Conservation (phyloP, 37 sponge, comb jelly and placozoan genomes). For the Tethya wilhelma region DNA sequence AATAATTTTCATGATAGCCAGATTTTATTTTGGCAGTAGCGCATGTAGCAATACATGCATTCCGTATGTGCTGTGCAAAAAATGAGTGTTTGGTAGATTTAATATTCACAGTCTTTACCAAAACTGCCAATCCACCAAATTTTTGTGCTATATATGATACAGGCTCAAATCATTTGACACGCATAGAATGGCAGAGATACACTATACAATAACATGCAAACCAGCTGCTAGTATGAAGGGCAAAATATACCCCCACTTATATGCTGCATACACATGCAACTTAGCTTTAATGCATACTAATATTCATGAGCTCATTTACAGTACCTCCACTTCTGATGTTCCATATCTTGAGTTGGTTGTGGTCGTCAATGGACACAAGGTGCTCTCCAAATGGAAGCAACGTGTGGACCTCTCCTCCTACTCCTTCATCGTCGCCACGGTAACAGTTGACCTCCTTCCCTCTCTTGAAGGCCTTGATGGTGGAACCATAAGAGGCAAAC, state of each 20-base stretch:
- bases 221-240: background rate
- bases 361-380: conserved; percentile 82
- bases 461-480: conserved; percentile 63
- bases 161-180: no score
- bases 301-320: no score
- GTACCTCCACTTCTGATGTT: conserved; percentile 53
- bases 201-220: no score
- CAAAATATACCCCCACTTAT: background rate
- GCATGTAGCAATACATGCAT: no score
- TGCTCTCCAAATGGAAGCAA: conserved; percentile 88
- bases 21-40: no score
- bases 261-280: background rate
- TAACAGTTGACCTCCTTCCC: conserved; percentile 57
- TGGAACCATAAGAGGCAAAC: conserved; percentile 44
- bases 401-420: conserved; percentile 37
- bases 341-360: conserved; percentile 72
- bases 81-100: no score
- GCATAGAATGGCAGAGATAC: background rate
- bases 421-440: conserved; percentile 65
- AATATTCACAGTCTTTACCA: no score
- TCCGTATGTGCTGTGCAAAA: no score
- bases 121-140: no score
- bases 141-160: no score
- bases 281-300: no score
- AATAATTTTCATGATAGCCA: no score